Percentiles rank a stretch among this genome's conserved stretches.
These are phyloP conservation scores for Carlito syrichta DNA, from an alignment of 2,113 vertebrate species.

Conservation along the genomic window DNA sequence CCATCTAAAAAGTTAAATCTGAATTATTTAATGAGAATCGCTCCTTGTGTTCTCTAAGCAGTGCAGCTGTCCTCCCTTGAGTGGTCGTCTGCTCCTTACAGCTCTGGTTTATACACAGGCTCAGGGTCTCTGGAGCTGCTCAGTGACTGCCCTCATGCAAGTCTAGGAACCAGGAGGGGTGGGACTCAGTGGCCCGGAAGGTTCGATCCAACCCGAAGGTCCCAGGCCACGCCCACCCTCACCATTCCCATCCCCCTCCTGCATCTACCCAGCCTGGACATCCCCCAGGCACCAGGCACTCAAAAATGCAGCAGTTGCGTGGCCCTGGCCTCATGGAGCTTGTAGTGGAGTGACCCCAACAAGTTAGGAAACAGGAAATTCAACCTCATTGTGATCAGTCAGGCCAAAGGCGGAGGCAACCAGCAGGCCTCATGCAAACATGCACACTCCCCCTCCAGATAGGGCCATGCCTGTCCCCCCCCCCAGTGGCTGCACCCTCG, in stretches of 20 bases:
- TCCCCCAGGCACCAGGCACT: neutral
- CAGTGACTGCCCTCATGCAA: neutral
- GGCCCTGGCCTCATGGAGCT: neutral
- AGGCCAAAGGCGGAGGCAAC: neutral
- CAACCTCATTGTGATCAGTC: neutral
- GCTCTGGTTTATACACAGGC: neutral
- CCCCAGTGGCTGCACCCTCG: no score
- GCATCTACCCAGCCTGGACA: neutral
- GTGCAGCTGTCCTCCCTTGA: no score
- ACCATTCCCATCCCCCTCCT: neutral
- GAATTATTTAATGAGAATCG: neutral
- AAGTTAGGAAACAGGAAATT: no score
- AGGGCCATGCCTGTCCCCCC: neutral
- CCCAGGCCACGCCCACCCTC: neutral
- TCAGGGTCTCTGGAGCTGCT: neutral
- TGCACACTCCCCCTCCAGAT: neutral
- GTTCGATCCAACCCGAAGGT: neutral
- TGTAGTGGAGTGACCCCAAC: neutral
- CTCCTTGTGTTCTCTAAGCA: neutral
- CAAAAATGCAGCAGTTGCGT: neutral
- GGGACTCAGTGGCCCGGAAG: neutral
- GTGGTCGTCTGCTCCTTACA: neutral
- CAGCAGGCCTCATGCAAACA: no score
- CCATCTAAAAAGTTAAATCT: neutral
- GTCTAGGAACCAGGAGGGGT: no score